Conservation (phyloP, 2,797 vertebrate species). For the Pangasius djambal region DNA sequence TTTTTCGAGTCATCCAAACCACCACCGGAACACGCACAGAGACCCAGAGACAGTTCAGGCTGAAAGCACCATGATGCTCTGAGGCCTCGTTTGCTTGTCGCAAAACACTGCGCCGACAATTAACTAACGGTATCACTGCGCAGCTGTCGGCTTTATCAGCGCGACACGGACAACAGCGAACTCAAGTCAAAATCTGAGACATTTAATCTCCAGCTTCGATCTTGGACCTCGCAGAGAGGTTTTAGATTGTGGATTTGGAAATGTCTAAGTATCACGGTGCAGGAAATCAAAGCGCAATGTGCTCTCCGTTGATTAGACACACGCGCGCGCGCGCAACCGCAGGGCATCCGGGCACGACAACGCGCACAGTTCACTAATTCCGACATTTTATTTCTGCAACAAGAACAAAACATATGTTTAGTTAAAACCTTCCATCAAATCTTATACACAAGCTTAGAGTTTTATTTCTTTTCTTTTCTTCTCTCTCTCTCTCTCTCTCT, state of each 20-base stretch:
- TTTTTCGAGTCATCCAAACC: background rate
- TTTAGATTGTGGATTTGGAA: conserved; percentile 24
- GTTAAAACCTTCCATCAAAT: background rate
- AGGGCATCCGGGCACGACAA: conserved; percentile 12
- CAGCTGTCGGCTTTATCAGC: background rate
- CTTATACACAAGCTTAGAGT: no score
- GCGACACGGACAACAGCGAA: background rate
- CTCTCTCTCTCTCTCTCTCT: no score
- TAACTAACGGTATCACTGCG: background rate
- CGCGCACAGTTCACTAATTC: background rate
- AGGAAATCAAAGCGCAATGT: conserved; percentile 75
- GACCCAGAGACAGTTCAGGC: background rate
- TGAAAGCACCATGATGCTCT: background rate
- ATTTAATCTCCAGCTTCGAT: conserved; percentile 12
- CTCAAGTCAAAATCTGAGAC: background rate
- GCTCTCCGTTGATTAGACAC: conserved; percentile 66
- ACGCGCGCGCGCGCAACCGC: conserved; percentile 30
- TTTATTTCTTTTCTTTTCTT: no score
- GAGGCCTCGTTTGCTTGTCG: background rate
- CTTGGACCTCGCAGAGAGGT: background rate
- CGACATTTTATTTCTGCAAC: background rate
- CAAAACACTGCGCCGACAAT: background rate
- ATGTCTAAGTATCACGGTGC: conserved; percentile 42
- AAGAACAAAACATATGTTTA: background rate
- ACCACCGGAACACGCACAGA: background rate